A percentile compares a stretch with the other conserved stretches of the same genome.
Evolutionary conservation across 2,113 vertebrate genomes (phyloP).

Genomic region (Epinephelus cyanopodus): DNA sequence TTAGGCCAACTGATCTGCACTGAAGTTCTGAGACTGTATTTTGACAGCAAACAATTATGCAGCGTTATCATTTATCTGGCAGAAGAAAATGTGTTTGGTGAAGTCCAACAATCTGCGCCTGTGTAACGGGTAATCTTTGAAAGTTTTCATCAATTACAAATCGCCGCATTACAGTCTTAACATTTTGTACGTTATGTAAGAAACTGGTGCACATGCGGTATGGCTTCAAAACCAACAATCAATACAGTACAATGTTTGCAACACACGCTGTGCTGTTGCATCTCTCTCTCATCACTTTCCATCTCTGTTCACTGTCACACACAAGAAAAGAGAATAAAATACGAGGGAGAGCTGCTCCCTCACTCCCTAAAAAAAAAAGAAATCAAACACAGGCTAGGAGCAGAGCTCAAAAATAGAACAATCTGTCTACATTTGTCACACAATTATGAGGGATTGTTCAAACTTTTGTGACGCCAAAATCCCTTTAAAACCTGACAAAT

Average conservation of each 20-base stretch:
- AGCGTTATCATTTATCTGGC: conserved; percentile 47
- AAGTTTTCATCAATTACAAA: background rate
- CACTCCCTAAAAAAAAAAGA: conserved; percentile 11
- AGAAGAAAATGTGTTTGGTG: conserved; percentile 6
- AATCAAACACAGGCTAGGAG: conserved; percentile 6
- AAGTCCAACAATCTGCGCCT: conserved; percentile 22
- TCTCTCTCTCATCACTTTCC: conserved; percentile 64
- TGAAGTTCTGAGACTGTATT: conserved; percentile 56
- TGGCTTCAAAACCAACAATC: conserved; percentile 32
- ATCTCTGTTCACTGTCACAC: conserved; percentile 59
- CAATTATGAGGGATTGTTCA: conserved; percentile 59
- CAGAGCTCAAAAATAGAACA: conserved; percentile 59
- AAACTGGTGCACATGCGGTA: background rate
- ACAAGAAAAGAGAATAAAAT: conserved; percentile 50
- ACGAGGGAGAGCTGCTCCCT: conserved; percentile 37
- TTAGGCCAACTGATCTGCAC: conserved; percentile 47
- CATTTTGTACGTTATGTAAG: conserved; percentile 19
- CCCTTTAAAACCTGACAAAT: conserved; percentile 66
- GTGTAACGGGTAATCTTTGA: conserved; percentile 18
- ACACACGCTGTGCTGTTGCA: conserved; percentile 46
- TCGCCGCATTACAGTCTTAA: background rate
- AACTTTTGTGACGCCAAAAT: conserved; percentile 49
- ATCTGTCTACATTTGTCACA: conserved; percentile 64
- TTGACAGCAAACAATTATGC: conserved; percentile 69
- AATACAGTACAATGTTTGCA: conserved; percentile 46